Conservation (phyloP, 1,140 invertebrate genomes). For the Camponotus pennsylvanicus region DNA sequence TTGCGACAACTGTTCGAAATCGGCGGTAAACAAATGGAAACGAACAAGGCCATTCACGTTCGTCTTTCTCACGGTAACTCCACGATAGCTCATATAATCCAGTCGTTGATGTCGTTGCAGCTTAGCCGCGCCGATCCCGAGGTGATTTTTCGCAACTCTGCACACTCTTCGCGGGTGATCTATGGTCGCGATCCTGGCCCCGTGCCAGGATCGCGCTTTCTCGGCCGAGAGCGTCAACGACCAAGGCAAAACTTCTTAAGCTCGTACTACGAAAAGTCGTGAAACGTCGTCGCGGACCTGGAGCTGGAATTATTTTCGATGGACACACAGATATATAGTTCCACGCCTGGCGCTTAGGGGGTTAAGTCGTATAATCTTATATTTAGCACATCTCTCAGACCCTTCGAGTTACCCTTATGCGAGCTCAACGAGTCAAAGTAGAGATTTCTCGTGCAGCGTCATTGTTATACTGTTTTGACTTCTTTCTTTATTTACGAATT, state of each 20-base stretch:
- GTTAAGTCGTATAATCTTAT: slow-evolving; percentile 78
- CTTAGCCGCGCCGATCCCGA: neutral
- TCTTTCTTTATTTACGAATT: slow-evolving; percentile 2
- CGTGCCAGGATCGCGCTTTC: slow-evolving; percentile 52
- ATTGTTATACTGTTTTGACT: neutral
- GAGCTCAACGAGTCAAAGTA: neutral
- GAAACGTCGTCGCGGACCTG: slow-evolving; percentile 57
- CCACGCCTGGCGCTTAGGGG: slow-evolving; percentile 59
- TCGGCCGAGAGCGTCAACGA: slow-evolving; percentile 51
- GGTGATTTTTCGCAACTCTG: slow-evolving; percentile 52
- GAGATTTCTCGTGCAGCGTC: neutral
- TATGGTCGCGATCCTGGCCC: slow-evolving; percentile 61
- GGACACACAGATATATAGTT: slow-evolving; percentile 66
- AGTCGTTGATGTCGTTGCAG: slow-evolving; percentile 35
- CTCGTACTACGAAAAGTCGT: slow-evolving; percentile 72
- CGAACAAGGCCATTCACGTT: slow-evolving; percentile 19
- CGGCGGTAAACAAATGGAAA: neutral
- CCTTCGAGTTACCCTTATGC: slow-evolving; percentile 28
- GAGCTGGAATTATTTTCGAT: slow-evolving; percentile 68
- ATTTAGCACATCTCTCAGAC: slow-evolving; percentile 74
- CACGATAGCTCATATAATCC: slow-evolving; percentile 23
- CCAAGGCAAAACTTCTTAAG: slow-evolving; percentile 62
- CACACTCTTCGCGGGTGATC: slow-evolving; percentile 61
- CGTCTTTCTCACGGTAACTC: neutral
- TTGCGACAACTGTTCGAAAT: neutral